Base-by-base conservation (phyloP, 2,113 vertebrate genomes). In the Prolemur simus region DNA sequence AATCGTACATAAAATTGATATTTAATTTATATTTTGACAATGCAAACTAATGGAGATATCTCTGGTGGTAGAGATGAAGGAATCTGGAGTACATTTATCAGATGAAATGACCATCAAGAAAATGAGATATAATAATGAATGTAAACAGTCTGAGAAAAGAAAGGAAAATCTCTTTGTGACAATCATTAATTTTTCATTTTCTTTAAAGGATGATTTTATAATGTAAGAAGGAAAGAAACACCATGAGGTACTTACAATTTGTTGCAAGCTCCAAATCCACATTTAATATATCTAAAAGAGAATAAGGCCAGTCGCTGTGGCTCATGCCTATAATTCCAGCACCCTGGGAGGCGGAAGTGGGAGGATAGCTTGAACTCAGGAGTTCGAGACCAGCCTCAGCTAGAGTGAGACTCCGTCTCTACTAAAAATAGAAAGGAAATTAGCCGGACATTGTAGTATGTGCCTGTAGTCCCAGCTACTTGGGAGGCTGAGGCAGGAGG, bases 11-110 rank as follows among this genome's bases (percentile, higher is more conserved):
- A 93, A 92, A 96, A 96, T 73, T 80, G 45, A 69, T 73, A 85
- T 87, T 94, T 90, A 64, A 95, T 94, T 95, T 93, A 27, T 89
- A 93, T 96, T 95, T 87, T 93, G 89, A 93, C 64, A 89, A 74
- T 91, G 34, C 21, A 93, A 60, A 87, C 60, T 80, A 92, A 58
- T 45, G 20, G 96, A 90, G 47, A 10, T 96, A 94, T 95, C 54
- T 90, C 85, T 94, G 88, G 58, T 64, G 68, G 34, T 87, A 76
- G 69, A 95, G 58, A 93, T 91, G 63, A 97, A 91, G 58, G 86
- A 89, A 92, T 89, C 45, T 91, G 74, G 56, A 94, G 42, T 77
- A 66, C 45, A 94, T 89, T 95, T 92, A 95, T 87, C 47, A 92
- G 80, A 91, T 18, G 20, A 96, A 95, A 89, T 84, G 54, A 93